phyloP scores from a whole-genome alignment of 2,113 vertebrate species.

The Halcyon senegalensis region DNA sequence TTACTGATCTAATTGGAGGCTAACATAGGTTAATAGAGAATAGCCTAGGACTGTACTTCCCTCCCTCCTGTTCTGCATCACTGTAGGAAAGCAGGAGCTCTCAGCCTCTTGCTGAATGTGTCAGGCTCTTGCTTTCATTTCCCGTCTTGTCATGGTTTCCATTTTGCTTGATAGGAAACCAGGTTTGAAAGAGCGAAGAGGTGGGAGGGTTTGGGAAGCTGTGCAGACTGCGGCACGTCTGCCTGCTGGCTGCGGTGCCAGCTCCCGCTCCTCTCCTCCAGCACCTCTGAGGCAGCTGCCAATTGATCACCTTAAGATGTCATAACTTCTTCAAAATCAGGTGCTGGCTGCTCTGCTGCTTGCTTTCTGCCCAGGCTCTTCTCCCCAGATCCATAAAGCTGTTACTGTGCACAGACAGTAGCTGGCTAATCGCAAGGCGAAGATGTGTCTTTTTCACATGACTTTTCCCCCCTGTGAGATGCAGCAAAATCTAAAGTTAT shows the following conservation, averaged over 20 bases:
- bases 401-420: background rate
- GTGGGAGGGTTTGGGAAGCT: background rate
- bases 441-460: accelerated
- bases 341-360: background rate
- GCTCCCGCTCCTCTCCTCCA: background rate
- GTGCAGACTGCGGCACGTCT: background rate
- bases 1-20: conserved; percentile 23
- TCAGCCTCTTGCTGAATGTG: background rate
- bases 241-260: background rate
- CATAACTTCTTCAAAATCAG: background rate
- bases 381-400: background rate
- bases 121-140: background rate
- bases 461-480: background rate
- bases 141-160: background rate
- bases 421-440: background rate
- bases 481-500: background rate
- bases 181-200: background rate
- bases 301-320: background rate
- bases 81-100: background rate
- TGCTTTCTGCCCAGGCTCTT: background rate
- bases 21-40: conserved; percentile 13
- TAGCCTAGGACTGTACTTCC: background rate
- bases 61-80: background rate
- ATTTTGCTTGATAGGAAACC: background rate
- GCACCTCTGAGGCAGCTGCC: background rate